phyloP scores from a whole-genome alignment of 2,797 vertebrate genomes.

The Diplodus puntazzo region DNA sequence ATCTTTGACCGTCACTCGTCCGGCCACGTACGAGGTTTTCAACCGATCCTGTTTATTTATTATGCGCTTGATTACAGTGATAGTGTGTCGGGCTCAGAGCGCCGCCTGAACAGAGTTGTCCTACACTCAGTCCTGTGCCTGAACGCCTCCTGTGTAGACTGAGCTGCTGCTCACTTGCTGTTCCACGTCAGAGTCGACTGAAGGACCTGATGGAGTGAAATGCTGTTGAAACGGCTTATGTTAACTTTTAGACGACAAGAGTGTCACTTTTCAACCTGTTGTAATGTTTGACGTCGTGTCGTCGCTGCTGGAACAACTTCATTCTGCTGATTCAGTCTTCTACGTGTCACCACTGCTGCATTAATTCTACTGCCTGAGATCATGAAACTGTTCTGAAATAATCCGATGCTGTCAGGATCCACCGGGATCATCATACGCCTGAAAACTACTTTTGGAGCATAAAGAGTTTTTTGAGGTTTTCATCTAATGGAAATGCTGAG shows the following conservation, averaged over 20 bases:
- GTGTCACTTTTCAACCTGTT: not conserved
- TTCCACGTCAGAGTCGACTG: not conserved
- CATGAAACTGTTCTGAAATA: not conserved
- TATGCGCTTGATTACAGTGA: no score
- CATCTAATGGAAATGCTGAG: not conserved
- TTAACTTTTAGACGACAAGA: not conserved
- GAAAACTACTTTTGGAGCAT: not conserved
- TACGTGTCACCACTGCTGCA: not conserved
- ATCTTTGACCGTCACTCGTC: no score
- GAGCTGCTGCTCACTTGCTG: no score
- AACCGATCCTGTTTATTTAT: no score
- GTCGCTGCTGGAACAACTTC: not conserved
- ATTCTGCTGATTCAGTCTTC: not conserved
- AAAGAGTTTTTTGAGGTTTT: not conserved
- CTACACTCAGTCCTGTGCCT: not conserved
- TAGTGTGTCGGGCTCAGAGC: no score
- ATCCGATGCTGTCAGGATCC: constrained; percentile 24
- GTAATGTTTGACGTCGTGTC: not conserved
- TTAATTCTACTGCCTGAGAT: constrained; percentile 2
- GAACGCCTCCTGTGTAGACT: not conserved
- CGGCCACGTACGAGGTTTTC: no score
- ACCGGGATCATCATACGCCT: not conserved
- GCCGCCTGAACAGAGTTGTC: not conserved
- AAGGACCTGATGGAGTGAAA: not conserved
- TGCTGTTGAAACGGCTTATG: not conserved